Evolutionary conservation across 1,140 invertebrate genomes (phyloP).

Genomic region (Probaryconus sp.): DNA sequence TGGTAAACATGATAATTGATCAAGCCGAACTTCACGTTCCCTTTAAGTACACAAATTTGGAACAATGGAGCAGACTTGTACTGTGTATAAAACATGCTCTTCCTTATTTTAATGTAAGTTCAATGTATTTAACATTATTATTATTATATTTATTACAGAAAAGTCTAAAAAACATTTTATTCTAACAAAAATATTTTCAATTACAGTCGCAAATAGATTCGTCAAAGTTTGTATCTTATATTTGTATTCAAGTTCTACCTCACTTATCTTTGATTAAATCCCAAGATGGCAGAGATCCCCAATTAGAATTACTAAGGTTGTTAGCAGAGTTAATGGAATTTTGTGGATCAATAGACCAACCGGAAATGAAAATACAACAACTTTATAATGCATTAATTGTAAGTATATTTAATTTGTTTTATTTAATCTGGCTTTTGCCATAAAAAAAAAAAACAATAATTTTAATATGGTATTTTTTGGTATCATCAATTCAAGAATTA

Average conservation of each 20-base stretch:
- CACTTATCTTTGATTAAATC: slow-evolving; percentile 78
- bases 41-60: slow-evolving; percentile 88
- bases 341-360: slow-evolving; percentile 86
- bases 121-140: slow-evolving; percentile 5
- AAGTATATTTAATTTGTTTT: no score
- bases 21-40: slow-evolving; percentile 88
- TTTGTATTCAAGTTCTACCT: slow-evolving; percentile 91
- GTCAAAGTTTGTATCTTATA: slow-evolving; percentile 90
- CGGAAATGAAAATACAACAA: slow-evolving; percentile 85
- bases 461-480: no score
- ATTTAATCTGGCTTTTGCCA: no score
- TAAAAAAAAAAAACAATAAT: no score
- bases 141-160: not conserved
- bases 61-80: slow-evolving; percentile 87
- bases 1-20: slow-evolving; percentile 90
- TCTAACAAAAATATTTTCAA: no score
- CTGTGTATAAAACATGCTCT: slow-evolving; percentile 90
- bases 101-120: slow-evolving; percentile 92
- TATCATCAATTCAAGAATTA: no score
- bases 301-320: slow-evolving; percentile 90
- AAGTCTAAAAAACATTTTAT: slow-evolving; percentile 51
- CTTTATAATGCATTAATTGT: slow-evolving; percentile 90
- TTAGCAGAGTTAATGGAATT: slow-evolving; percentile 91
- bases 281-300: slow-evolving; percentile 83
- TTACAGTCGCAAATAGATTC: slow-evolving; percentile 90